Evolutionary conservation across 2,797 vertebrate species (phyloP), one percentile per base, ranked within the genome.

Genomic region (Catamblyrhynchus diadema): DNA sequence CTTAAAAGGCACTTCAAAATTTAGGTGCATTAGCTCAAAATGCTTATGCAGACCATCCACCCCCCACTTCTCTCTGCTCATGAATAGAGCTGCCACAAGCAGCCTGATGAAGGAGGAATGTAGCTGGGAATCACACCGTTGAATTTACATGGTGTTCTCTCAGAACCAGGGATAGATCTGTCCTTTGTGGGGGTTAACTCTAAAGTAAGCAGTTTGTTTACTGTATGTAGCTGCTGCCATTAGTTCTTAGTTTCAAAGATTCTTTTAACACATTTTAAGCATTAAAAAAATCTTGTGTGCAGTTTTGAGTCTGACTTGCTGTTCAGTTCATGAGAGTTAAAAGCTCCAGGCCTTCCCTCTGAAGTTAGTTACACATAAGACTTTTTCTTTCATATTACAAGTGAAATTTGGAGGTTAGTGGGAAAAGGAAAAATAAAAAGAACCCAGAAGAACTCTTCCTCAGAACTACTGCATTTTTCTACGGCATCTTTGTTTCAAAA

Each of bases 1-100:
- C 85, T 64, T 89, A 56, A 79, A 89, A 91, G 48, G 32, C 66
- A 70, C 72, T 90, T 91, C 59, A 91, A 79, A 90, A 90, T 95
- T 88, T 86, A 73, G 86, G 65, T 8, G 1, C 61, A 54, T 94
- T 94, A 91, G 56, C 62, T 91, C 45, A 70, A 84, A 91, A 86
- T 77, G 66, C 80, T 81, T 86, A 59, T 82, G 82, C 70, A 94
- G 77, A 66, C 77, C 71, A 79, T 95, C 53, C 56, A 86, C 22
- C 72, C 33, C 25, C 72, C 33, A 7, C 66, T 81, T 64, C 53
- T 81, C 53, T 84, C 44, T 44, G 62, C 53, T 81, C 11, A 4
- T 81, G 82, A 95, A 70, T 45, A 86, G 79, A 81, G 69, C 72
- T 81, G 28, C 69, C 61, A 79, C 62, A 94, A 91, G 86, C 44